phyloP scores from a whole-genome alignment of 2,888 invertebrate species.

The Cephus pulcher region DNA sequence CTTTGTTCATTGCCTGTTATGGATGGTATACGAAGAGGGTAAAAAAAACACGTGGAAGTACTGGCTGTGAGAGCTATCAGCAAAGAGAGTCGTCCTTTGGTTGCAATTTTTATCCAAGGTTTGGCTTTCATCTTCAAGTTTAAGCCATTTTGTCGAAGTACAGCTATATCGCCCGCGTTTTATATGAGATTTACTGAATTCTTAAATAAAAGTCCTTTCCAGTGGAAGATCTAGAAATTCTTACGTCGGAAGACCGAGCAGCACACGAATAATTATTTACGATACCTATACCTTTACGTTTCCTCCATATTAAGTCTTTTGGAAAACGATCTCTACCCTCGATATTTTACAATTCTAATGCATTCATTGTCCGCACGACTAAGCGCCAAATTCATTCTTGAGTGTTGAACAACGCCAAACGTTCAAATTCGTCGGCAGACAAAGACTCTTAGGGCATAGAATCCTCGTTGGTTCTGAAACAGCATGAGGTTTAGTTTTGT shows the following conservation, averaged over 20 bases:
- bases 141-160: background rate
- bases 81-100: background rate
- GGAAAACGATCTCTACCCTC: background rate
- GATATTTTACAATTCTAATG: conserved; percentile 4
- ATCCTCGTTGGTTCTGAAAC: background rate
- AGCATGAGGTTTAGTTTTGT: background rate
- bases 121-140: background rate
- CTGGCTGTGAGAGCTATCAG: background rate
- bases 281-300: background rate
- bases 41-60: background rate
- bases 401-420: background rate
- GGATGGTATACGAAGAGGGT: background rate
- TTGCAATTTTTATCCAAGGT: background rate
- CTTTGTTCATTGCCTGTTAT: background rate
- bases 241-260: background rate
- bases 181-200: background rate
- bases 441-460: background rate
- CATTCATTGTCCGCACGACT: background rate
- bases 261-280: background rate
- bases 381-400: background rate
- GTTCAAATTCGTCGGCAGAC: background rate
- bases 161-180: background rate
- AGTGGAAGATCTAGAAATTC: background rate
- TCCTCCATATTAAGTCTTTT: background rate
- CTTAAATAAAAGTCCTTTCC: background rate